A percentile compares a stretch with the other conserved stretches of the same genome.
Conservation (phyloP, 2,797 vertebrate genomes). For the Takifugu ocellatus region DNA sequence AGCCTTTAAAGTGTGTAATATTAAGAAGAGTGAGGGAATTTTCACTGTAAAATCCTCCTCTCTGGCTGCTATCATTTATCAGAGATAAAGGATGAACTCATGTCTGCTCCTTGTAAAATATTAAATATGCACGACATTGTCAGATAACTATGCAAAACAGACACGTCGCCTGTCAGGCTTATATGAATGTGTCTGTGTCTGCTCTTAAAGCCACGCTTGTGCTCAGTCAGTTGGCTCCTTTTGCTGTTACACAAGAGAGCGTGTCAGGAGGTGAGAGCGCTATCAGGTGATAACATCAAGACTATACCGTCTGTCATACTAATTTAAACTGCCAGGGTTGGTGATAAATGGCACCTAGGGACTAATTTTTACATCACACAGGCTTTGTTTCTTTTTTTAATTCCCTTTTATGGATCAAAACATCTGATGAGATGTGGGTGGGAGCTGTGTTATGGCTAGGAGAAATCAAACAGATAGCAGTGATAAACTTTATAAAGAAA, state of each 20-base stretch:
- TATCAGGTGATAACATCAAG: background rate
- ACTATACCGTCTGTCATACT: constrained; percentile 4
- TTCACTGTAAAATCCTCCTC: background rate
- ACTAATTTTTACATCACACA: constrained; percentile 20
- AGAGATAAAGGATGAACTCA: constrained; percentile 9
- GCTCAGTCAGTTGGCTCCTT: constrained; percentile 36
- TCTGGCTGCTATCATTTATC: constrained; percentile 5
- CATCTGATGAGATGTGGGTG: constrained; percentile 22
- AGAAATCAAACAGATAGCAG: constrained; percentile 33
- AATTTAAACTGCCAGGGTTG: constrained; percentile 9
- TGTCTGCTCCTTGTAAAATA: constrained; percentile 2
- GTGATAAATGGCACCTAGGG: constrained; percentile 14
- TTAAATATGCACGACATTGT: background rate
- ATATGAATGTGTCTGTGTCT: constrained; percentile 6
- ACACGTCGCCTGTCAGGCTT: background rate
- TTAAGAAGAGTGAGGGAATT: background rate
- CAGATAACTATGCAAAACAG: background rate
- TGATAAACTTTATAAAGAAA: constrained; percentile 44
- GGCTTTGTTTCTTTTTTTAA: constrained; percentile 14
- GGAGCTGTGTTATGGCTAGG: constrained; percentile 43
- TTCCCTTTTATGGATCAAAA: constrained; percentile 20
- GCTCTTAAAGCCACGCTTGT: constrained; percentile 20
- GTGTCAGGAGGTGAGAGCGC: constrained; percentile 20
- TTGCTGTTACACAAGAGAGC: constrained; percentile 15
- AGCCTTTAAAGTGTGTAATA: background rate